Evolutionary conservation across 2,113 vertebrate genomes (phyloP).

Genomic region (Ameiurus melas): DNA sequence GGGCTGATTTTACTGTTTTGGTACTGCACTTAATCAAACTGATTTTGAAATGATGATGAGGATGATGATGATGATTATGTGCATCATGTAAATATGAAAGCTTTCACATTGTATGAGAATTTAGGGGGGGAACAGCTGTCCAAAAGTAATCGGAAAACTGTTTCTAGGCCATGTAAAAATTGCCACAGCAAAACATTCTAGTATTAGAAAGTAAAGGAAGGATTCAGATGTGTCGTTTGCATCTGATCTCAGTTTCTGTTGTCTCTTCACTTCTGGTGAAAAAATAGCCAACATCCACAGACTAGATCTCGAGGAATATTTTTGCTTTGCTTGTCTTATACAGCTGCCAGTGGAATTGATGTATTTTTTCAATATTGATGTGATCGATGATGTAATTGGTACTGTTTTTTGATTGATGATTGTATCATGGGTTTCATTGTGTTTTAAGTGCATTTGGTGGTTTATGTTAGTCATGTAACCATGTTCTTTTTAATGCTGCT

Average conservation of each 20-base stretch:
- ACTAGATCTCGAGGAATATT: not conserved
- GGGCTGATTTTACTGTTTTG: constrained; percentile 2
- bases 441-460: not conserved
- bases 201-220: not conserved
- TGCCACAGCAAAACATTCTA: not conserved
- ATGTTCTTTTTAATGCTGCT: not conserved
- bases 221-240: not conserved
- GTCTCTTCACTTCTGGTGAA: not conserved
- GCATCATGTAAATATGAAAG: not conserved
- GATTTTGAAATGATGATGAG: not conserved
- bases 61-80: not conserved
- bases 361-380: not conserved
- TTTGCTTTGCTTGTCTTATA: not conserved
- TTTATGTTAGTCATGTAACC: not conserved
- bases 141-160: not conserved
- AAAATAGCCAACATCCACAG: not conserved
- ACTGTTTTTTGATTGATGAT: not conserved
- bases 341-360: not conserved
- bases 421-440: not conserved
- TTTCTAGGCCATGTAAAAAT: not conserved
- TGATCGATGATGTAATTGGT: not conserved
- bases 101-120: not conserved
- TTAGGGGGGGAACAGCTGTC: not conserved
- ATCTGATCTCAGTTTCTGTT: not conserved
- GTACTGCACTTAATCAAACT: not conserved